Evolutionary conservation across 2,888 invertebrate species (phyloP), one percentile per base, ranked within the genome.

Genomic region (Lycocerus yunnanus): DNA sequence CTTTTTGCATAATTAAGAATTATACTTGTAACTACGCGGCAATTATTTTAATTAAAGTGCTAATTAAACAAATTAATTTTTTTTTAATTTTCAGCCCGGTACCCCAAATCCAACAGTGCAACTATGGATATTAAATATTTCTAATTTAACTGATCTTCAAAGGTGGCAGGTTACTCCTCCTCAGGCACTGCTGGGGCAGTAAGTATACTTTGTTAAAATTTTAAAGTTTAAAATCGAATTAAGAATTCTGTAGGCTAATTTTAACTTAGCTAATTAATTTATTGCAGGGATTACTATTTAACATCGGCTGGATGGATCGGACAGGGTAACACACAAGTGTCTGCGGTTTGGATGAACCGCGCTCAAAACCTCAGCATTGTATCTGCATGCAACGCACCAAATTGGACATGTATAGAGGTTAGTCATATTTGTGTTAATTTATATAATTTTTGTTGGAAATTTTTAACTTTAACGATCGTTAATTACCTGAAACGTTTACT

Each of bases 341-440:
- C 95, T 68, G 94, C 95, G 68, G 94, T 97, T 72, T 98, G 97
- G 95, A 94, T 97, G 92, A 96, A 96, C 87, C 91, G 98, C 81
- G 93, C 95, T 63, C 98, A 98, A 88, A 98, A 98, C 87, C 90
- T 95, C 79, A 95, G 96, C 81, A 91, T 97, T 77, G 92, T 97
- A 82, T 94, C 96, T 78, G 92, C 95, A 78, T 98, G 98, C 87
- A 91, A 92, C 76, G 92, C 93, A 63, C 93, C 94, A 8, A 93
- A 92, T 84, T 95, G 96, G 93, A 92, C 92, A 72, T 98, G 98
- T 88, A 90, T 91, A 80, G 94, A 95, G 91, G 96, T 96, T 83
- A 87, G 89, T 84, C 68, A 72, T 18, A 69, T n/a, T 43, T 43
- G 43, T 43, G 43, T 43, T n/a, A n/a, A 43, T n/a, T 43, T 43